A percentile compares a stretch with the other conserved stretches of the same genome.
Evolutionary conservation across 2,113 vertebrate genomes (phyloP).

Genomic region (Labeo catla): DNA sequence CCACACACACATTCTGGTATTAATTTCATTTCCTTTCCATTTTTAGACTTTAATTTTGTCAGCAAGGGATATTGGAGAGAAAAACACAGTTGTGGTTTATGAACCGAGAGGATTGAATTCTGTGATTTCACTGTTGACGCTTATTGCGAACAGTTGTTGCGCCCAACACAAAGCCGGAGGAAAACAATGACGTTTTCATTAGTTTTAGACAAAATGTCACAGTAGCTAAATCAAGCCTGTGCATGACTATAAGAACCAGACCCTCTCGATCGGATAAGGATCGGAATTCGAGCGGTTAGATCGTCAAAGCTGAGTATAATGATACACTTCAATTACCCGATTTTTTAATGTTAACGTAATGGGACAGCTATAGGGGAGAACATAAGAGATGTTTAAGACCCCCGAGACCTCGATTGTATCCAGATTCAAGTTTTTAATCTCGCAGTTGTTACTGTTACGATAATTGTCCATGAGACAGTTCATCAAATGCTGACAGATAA

Average conservation of each 20-base stretch:
- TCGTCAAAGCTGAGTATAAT: conserved; percentile 28
- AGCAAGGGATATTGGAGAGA: conserved; percentile 11
- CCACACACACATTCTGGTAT: conserved; percentile 33
- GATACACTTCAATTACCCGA: conserved; percentile 14
- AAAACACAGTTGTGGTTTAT: conserved; percentile 4
- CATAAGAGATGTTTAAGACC: neutral
- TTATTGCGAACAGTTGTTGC: conserved; percentile 73
- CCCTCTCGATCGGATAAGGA: conserved; percentile 16
- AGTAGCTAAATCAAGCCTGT: conserved; percentile 69
- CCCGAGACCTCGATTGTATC: conserved; percentile 8
- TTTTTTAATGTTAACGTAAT: conserved; percentile 3
- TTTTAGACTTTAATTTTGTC: conserved; percentile 34
- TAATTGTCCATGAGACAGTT: conserved; percentile 38
- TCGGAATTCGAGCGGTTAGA: conserved; percentile 12
- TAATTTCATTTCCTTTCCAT: conserved; percentile 33
- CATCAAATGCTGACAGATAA: conserved; percentile 37
- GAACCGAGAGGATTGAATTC: conserved; percentile 62
- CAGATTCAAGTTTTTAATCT: conserved; percentile 40
- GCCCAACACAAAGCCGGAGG: conserved; percentile 61
- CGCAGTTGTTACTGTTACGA: conserved; percentile 1
- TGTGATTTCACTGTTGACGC: conserved; percentile 65
- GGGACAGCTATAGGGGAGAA: conserved; percentile 19
- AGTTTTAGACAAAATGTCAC: conserved; percentile 72
- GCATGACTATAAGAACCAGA: conserved; percentile 62
- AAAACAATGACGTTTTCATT: conserved; percentile 30